Evolutionary conservation across 2,113 vertebrate species (phyloP).

Genomic region (Poeciliopsis occidentalis): DNA sequence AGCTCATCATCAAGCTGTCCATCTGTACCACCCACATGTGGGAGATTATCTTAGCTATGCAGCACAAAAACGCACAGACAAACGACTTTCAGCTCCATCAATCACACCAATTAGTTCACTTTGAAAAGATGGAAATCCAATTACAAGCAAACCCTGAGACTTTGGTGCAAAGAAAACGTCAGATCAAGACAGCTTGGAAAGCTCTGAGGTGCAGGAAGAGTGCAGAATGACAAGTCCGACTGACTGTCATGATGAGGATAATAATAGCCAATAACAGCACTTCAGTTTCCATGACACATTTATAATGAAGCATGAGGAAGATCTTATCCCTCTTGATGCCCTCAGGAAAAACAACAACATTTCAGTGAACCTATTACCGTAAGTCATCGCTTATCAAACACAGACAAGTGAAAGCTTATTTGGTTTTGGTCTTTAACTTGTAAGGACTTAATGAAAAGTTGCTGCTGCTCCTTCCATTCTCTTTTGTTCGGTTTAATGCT

Average conservation of each 20-base stretch:
- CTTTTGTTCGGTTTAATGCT: constrained; percentile 41
- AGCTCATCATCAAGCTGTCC: constrained; percentile 18
- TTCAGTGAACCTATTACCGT: constrained; percentile 2
- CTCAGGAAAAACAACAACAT: constrained; percentile 6
- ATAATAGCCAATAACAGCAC: constrained; percentile 45
- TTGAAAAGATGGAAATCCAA: constrained; percentile 25
- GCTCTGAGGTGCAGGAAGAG: constrained; percentile 18
- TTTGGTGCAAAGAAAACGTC: constrained; percentile 12
- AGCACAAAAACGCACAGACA: constrained; percentile 9
- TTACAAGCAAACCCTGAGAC: constrained; percentile 5
- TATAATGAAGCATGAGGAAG: constrained; percentile 17
- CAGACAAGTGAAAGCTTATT: not conserved
- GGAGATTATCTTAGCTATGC: constrained; percentile 11
- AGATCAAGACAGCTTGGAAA: constrained; percentile 18
- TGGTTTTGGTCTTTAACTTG: constrained; percentile 1
- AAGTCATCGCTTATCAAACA: constrained; percentile 19
- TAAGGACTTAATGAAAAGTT: constrained; percentile 40
- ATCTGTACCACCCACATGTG: constrained; percentile 8
- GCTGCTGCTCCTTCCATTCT: not conserved
- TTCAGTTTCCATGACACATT: constrained; percentile 35
- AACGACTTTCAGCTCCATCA: constrained; percentile 13
- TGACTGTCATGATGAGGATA: constrained; percentile 18
- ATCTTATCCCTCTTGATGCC: constrained; percentile 4
- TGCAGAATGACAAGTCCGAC: constrained; percentile 5
- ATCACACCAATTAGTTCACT: constrained; percentile 18